These are phyloP conservation scores for Muricea muricata DNA, from an alignment of 92 coral and sea anemone genomes.

Conservation along the genomic window DNA sequence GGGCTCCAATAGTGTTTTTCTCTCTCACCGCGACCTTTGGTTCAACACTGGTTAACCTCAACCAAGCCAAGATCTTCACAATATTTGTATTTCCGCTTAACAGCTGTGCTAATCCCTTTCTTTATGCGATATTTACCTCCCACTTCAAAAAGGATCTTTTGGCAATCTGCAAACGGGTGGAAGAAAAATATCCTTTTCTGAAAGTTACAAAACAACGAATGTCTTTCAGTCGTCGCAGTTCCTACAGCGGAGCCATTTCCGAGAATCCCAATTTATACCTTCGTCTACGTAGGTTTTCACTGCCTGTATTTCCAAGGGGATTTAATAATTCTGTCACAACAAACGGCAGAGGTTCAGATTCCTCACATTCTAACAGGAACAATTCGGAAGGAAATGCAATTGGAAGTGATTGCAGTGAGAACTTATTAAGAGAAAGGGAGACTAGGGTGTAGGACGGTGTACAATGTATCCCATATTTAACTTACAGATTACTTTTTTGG, in stretches of 20 bases:
- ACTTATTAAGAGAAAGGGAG: background rate
- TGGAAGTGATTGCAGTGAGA: background rate
- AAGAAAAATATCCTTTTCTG: constrained; percentile 58
- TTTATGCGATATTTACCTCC: constrained; percentile 89
- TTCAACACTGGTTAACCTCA: constrained; percentile 73
- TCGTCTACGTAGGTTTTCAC: constrained; percentile 4
- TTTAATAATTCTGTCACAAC: constrained; percentile 20
- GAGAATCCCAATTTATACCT: constrained; percentile 40
- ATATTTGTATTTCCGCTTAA: constrained; percentile 92
- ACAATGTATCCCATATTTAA: too few relatives aligned
- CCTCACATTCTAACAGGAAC: constrained; percentile 23
- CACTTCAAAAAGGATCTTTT: constrained; percentile 92
- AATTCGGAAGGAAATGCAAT: constrained; percentile 22
- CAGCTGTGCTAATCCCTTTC: constrained; percentile 94
- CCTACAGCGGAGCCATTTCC: constrained; percentile 41
- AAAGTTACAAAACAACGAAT: constrained; percentile 11
- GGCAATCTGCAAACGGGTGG: constrained; percentile 77
- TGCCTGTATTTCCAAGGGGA: constrained; percentile 20
- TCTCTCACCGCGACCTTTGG: constrained; percentile 92
- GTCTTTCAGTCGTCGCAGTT: constrained; percentile 45
- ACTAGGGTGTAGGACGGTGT: constrained; percentile 9
- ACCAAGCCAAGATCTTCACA: constrained; percentile 84
- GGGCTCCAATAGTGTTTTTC: constrained; percentile 94
- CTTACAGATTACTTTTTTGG: too few relatives aligned
- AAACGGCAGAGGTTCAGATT: constrained; percentile 26